These are phyloP conservation scores for Myiagra hebetior DNA, from an alignment of 2,113 vertebrate genomes.

Conservation along the genomic window DNA sequence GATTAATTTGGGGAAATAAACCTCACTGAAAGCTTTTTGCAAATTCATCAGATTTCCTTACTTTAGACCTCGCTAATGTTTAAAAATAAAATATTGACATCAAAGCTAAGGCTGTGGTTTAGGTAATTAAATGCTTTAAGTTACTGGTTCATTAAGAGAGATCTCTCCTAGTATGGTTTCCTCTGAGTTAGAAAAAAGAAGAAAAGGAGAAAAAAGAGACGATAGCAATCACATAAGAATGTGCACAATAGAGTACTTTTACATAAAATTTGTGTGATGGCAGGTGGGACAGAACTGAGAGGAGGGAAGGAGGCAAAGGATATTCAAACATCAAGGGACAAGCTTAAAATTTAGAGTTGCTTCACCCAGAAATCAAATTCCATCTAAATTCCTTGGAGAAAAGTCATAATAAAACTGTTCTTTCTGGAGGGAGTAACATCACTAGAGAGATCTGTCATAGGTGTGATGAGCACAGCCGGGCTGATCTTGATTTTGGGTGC, in stretches of 20 bases:
- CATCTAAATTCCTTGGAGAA: neutral
- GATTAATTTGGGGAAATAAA: slow-evolving; percentile 71
- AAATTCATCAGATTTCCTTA: slow-evolving; percentile 49
- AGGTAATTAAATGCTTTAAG: slow-evolving; percentile 63
- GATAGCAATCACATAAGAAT: neutral
- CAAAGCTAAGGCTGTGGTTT: slow-evolving; percentile 13
- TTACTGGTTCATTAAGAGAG: slow-evolving; percentile 26
- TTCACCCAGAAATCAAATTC: neutral
- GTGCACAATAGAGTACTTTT: neutral
- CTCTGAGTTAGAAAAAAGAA: neutral
- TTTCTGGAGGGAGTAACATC: neutral
- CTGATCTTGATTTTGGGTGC: neutral
- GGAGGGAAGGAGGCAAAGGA: neutral
- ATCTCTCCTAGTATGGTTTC: neutral
- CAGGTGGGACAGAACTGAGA: neutral
- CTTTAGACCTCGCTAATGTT: slow-evolving; percentile 32
- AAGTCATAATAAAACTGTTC: neutral
- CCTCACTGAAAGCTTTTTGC: slow-evolving; percentile 51
- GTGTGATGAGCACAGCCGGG: neutral
- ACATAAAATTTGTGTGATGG: neutral
- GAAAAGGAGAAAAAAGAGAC: fast-evolving
- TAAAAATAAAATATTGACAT: slow-evolving; percentile 51
- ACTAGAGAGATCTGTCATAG: neutral
- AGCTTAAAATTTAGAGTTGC: neutral
- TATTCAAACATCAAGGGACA: neutral